Evolutionary conservation across 2,797 vertebrate species (phyloP), one percentile per base, ranked within the genome.

Genomic region (Allochrocebus solatus): DNA sequence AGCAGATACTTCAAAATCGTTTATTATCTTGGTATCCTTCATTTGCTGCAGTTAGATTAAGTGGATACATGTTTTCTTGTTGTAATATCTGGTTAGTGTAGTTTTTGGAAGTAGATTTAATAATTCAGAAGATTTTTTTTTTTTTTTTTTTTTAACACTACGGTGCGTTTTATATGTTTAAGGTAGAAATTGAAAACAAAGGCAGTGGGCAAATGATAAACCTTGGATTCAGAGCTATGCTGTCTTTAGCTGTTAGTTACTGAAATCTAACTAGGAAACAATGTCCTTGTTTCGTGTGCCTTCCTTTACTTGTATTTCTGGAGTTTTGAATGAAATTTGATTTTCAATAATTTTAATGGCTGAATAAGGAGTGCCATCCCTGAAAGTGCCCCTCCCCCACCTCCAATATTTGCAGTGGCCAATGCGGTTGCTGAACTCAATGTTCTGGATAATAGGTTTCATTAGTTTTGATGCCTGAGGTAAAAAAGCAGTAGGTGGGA

Each of bases 401-500:
- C 92, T 78, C 95, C 92, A 94, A 1, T 92, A 76, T 98, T 98
- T 98, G 97, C 98, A 97, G 17, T 97, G 96, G 97, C 97, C 98
- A 91, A 61, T 96, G 98, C 92, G 89, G 97, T 98, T 97, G 97
- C 96, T 98, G 97, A 96, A 97, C 97, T 97, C 98, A 95, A 30
- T 98, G 98, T 98, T 98, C 98, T 98, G 98, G 98, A 98, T 98
- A 98, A 98, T 98, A 96, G 98, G 97, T 99, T 99, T 99, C 98
- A 98, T 98, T 98, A 98, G 98, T 98, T 98, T 97, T 98, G 98
- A 97, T 98, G 98, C 98, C 98, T 96, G 98, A 98, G 98, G 98
- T 98, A 98, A 98, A 98, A 98, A 98, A 98, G 97, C 98, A 97
- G 98, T 98, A 98, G 98, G 98, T 98, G 98, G 98, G 98, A 98